Percentiles rank a stretch among this genome's conserved stretches.
These are phyloP conservation scores for Sminthopsis crassicaudata DNA, from an alignment of 2,113 vertebrate species.

Conservation along the genomic window DNA sequence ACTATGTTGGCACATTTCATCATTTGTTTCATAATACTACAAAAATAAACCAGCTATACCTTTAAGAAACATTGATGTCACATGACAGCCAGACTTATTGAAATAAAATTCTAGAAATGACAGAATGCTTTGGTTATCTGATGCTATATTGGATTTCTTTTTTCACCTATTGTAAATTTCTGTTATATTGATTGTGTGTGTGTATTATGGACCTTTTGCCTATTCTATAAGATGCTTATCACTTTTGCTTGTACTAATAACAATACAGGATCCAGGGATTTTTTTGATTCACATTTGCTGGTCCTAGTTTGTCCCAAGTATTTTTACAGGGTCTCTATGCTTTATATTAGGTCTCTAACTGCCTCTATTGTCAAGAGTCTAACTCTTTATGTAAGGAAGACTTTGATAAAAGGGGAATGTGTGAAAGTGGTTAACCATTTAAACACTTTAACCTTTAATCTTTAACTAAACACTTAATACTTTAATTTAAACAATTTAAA, in stretches of 20 bases:
- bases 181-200: not conserved
- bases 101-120: constrained; percentile 70
- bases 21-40: constrained; percentile 23
- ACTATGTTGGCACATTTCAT: not conserved
- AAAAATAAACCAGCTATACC: not conserved
- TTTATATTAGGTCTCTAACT: not conserved
- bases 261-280: not conserved
- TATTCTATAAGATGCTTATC: not conserved
- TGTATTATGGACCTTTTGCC: not conserved
- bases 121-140: constrained; percentile 31
- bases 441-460: not conserved
- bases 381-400: not conserved
- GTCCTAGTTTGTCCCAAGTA: not conserved
- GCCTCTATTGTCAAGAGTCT: not conserved
- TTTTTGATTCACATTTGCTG: not conserved
- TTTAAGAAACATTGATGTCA: constrained; percentile 59
- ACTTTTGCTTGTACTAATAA: not conserved
- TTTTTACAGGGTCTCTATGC: not conserved
- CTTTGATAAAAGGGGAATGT: not conserved
- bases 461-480: no score
- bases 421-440: not conserved
- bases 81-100: constrained; percentile 52
- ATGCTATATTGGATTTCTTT: not conserved
- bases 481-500: no score
- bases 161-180: not conserved